Evolutionary conservation across 2,888 invertebrate genomes (phyloP).

Genomic region (Polyommatus icarus): DNA sequence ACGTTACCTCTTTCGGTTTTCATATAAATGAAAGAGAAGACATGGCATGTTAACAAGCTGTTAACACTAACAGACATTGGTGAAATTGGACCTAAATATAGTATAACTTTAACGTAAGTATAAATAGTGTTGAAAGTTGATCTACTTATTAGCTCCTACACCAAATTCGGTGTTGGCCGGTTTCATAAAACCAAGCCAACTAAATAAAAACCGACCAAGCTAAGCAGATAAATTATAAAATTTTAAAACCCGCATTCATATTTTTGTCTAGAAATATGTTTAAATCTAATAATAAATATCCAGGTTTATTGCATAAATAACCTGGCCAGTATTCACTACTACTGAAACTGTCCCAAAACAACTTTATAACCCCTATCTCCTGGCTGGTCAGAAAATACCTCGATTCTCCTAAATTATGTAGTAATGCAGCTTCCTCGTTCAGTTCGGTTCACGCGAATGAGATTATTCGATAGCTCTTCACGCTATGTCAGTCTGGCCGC

Average conservation of each 20-base stretch:
- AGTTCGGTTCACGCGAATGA: not conserved
- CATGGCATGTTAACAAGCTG: too few species aligned
- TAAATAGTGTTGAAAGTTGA: too few species aligned
- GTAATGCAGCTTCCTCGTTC: not conserved
- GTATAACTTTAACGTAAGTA: too few species aligned
- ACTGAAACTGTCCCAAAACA: not conserved
- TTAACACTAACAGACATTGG: too few species aligned
- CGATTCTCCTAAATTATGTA: not conserved
- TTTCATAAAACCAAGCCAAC: not conserved
- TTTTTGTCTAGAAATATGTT: not conserved
- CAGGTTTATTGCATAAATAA: slow-evolving; percentile 4
- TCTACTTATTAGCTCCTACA: too few species aligned
- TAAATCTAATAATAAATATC: not conserved
- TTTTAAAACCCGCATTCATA: not conserved
- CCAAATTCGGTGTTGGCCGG: too few species aligned
- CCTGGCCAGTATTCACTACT: not conserved
- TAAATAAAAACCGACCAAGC: not conserved
- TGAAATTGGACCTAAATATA: too few species aligned
- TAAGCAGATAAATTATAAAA: not conserved
- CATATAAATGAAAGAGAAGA: too few species aligned
- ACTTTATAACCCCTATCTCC: not conserved
- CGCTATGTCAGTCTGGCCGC: too few species aligned
- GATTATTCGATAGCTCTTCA: too few species aligned
- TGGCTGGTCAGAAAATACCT: not conserved
- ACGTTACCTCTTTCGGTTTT: too few species aligned